Evolutionary conservation across 2,113 vertebrate genomes (phyloP).

Genomic region (Peromyscus californicus): DNA sequence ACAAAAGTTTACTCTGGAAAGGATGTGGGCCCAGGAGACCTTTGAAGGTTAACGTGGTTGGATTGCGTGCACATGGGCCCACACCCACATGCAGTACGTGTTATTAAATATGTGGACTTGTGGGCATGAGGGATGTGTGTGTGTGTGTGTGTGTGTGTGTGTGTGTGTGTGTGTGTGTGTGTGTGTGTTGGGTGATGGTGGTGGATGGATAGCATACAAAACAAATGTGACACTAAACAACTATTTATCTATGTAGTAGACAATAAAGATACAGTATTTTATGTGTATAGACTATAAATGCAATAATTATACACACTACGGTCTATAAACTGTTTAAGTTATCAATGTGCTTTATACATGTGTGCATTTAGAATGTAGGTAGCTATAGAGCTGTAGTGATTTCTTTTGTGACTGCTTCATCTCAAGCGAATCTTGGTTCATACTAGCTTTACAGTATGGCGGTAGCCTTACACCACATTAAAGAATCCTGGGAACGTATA

Average conservation of each 20-base stretch:
- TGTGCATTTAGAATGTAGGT: background rate
- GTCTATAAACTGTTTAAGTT: background rate
- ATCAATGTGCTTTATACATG: background rate
- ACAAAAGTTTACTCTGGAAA: slow-evolving; percentile 17
- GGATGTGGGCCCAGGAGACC: background rate
- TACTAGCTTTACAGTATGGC: background rate
- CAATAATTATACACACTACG: background rate
- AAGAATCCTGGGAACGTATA: slow-evolving; percentile 55
- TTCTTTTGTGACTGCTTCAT: background rate
- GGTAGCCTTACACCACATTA: slow-evolving; percentile 28
- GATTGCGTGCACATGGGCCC: background rate
- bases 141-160: background rate
- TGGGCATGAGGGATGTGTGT: background rate
- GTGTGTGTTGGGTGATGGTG: background rate
- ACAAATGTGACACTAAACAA: background rate
- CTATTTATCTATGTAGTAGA: background rate
- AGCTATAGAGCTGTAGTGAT: background rate
- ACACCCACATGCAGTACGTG: background rate
- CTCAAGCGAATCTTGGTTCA: background rate
- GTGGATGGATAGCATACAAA: background rate
- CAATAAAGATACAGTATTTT: background rate
- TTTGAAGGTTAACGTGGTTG: background rate
- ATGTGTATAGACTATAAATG: background rate
- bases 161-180: background rate
- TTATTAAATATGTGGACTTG: background rate